phyloP scores from a whole-genome alignment of 2,888 invertebrate genomes.

The Ectemnius cavifrons region DNA sequence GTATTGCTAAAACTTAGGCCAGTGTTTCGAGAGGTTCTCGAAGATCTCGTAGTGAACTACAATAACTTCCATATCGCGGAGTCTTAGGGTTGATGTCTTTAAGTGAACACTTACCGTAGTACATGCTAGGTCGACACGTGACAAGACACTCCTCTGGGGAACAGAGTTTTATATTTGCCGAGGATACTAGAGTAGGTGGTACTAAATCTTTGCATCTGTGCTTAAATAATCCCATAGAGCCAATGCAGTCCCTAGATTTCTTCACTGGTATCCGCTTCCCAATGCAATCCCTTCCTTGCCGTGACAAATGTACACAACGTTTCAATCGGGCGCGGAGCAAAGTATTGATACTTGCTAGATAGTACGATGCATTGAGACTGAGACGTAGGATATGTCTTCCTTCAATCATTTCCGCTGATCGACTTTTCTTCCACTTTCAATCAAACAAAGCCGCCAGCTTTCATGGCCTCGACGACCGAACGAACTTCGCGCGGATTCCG shows the following conservation, averaged over 20 bases:
- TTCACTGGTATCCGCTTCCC: too few relatives aligned
- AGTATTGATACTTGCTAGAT: background rate
- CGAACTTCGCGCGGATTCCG: constrained; percentile 23
- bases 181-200: background rate
- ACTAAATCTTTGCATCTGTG: background rate
- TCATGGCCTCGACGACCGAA: constrained; percentile 50
- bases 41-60: background rate
- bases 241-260: too few relatives aligned
- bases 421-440: background rate
- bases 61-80: background rate
- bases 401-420: background rate
- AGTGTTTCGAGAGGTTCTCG: background rate
- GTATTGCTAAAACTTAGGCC: too few relatives aligned
- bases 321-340: background rate
- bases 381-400: background rate
- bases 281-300: too few relatives aligned
- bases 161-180: background rate
- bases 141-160: background rate
- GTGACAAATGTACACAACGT: too few relatives aligned
- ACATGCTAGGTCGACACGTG: background rate
- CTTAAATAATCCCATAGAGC: too few relatives aligned
- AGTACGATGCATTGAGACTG: background rate
- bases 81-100: background rate
- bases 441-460: background rate
- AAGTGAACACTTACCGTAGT: constrained; percentile 4